These are phyloP conservation scores for Nematopogon swammerdamellus DNA, from an alignment of 2,888 invertebrate genomes.

Conservation along the genomic window DNA sequence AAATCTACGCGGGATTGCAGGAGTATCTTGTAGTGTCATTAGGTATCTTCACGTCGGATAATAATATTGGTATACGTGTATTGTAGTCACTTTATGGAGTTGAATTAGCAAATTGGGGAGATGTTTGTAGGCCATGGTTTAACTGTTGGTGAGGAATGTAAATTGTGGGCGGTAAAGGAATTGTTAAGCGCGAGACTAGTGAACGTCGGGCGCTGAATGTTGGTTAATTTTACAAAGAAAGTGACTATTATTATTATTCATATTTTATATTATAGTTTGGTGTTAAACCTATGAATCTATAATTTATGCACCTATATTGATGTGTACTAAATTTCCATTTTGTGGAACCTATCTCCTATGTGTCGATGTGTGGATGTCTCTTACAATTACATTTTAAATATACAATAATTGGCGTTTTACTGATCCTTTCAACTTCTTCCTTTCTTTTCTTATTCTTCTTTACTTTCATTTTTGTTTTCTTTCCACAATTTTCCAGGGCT, in stretches of 20 bases:
- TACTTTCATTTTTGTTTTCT: no score
- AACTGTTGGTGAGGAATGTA: background rate
- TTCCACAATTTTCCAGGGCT: no score
- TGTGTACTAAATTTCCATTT: background rate
- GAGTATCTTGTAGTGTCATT: background rate
- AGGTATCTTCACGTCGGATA: background rate
- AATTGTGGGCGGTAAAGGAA: background rate
- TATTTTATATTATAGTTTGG: background rate
- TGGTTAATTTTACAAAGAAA: slow-evolving; percentile 8
- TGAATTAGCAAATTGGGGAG: background rate
- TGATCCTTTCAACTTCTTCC: slow-evolving; percentile 1
- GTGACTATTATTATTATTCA: slow-evolving; percentile 3
- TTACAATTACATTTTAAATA: slow-evolving; percentile 41
- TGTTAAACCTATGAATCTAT: background rate
- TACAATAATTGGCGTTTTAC: slow-evolving; percentile 17
- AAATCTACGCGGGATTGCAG: background rate
- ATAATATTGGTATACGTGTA: background rate
- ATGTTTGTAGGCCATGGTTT: background rate
- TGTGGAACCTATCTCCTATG: slow-evolving; percentile 10
- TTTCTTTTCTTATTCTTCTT: no score
- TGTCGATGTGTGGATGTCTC: slow-evolving; percentile 58
- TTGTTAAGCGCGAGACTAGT: background rate
- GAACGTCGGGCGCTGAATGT: slow-evolving; percentile 4
- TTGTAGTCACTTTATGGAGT: background rate
- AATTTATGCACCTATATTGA: background rate